Conservation (phyloP, 2,113 vertebrate species). For the Callithrix jacchus region DNA sequence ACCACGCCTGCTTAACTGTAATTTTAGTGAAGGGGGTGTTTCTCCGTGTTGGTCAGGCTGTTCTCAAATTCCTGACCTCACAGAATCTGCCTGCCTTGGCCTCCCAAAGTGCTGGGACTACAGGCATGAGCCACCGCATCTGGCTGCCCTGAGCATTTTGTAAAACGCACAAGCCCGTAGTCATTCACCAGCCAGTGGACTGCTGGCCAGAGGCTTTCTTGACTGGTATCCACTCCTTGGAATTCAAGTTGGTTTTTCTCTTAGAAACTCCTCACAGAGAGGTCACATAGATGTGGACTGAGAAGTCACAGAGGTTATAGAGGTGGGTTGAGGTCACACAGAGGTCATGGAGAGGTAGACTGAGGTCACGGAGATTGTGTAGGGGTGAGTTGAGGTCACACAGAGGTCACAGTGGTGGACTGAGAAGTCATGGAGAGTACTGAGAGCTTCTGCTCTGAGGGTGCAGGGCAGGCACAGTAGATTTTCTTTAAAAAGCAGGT, state of each 20-base stretch:
- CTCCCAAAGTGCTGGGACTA: too few species aligned
- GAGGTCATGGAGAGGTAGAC: too few species aligned
- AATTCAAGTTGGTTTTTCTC: background rate
- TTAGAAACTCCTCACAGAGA: background rate
- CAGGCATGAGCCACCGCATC: too few species aligned
- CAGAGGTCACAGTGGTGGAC: too few species aligned
- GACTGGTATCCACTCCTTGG: background rate
- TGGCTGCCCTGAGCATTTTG: background rate
- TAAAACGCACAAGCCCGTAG: background rate
- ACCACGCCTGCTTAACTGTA: too few species aligned
- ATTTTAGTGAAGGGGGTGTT: too few species aligned
- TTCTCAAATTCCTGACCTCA: too few species aligned
- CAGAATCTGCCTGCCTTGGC: too few species aligned
- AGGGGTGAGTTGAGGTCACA: too few species aligned
- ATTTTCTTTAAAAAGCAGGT: background rate
- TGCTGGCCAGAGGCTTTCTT: background rate
- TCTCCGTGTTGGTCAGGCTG: too few species aligned
- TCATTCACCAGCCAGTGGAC: background rate
- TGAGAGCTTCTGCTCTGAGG: background rate
- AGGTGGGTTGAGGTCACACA: background rate
- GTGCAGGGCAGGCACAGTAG: accelerated
- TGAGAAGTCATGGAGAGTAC: background rate
- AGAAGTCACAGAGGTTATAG: background rate
- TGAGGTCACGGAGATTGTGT: too few species aligned
- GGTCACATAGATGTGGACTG: background rate